Conservation (phyloP, 2,113 vertebrate species). For the Esox niger region DNA sequence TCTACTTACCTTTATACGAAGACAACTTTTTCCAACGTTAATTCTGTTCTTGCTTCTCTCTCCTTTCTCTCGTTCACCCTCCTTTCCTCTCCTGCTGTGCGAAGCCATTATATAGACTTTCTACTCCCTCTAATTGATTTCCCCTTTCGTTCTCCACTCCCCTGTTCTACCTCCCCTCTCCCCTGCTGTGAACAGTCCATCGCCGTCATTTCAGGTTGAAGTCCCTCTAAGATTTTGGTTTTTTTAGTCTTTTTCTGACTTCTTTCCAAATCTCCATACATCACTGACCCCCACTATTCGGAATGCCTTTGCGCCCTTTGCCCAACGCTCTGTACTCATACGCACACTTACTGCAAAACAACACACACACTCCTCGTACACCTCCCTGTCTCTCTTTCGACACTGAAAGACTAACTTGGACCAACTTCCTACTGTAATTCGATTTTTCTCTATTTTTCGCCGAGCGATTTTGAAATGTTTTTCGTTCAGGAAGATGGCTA, state of each 20-base stretch:
- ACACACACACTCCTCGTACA: slow-evolving; percentile 15
- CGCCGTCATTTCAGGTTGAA: slow-evolving; percentile 66
- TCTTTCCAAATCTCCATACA: slow-evolving; percentile 32
- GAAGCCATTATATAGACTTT: slow-evolving; percentile 68
- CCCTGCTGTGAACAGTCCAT: slow-evolving; percentile 69
- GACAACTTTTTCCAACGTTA: slow-evolving; percentile 39
- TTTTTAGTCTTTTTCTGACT: slow-evolving; percentile 28
- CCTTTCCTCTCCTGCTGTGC: slow-evolving; percentile 60
- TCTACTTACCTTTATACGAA: slow-evolving; percentile 2
- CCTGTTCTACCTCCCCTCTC: slow-evolving; percentile 22
- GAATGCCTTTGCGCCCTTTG: slow-evolving; percentile 55
- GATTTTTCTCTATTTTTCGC: background rate
- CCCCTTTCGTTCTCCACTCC: slow-evolving; percentile 50
- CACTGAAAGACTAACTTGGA: slow-evolving; percentile 19
- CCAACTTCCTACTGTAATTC: background rate
- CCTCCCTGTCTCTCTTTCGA: slow-evolving; percentile 10
- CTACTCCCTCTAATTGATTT: slow-evolving; percentile 74
- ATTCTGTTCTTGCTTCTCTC: slow-evolving; percentile 27
- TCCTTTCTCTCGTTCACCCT: slow-evolving; percentile 33
- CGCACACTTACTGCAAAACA: slow-evolving; percentile 27
- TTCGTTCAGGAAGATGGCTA: background rate
- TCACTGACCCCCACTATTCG: slow-evolving; percentile 37
- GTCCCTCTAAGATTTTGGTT: slow-evolving; percentile 49
- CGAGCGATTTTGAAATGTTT: too few species aligned
- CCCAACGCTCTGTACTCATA: slow-evolving; percentile 20